Base-by-base conservation (phyloP, 2,797 vertebrate genomes). In the Cyprinella venusta region DNA sequence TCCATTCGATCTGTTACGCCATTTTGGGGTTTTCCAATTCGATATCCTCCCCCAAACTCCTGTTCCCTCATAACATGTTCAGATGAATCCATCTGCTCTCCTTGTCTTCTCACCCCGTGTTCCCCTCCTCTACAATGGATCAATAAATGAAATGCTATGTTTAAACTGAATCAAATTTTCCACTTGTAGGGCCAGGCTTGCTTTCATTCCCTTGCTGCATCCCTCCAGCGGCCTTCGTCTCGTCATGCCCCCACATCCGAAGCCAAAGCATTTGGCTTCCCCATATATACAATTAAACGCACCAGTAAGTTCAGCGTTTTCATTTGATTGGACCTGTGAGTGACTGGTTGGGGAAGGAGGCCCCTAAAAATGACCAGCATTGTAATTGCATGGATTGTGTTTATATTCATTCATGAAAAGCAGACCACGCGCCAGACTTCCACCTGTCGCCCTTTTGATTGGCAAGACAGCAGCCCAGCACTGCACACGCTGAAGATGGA, bases 341-440 rank as follows among this genome's bases (percentile, higher is more conserved):
- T 91, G 92, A 88, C 87, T 81, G 80, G 88, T 89, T 76, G 74
- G 61, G 79, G 18, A 26, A 81, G 75, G 48, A 64, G 67, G 75
- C 61, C 69, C 69, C 76, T 93, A 94, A 93, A 94, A 95, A 93
- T 94, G 94, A 95, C 93, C 94, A 90, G 86, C 88, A 70, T 81
- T 82, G 92, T 95, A 96, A 96, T 96, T 95, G 93, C 92, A 92
- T 92, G 86, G 48, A 94, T 93, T 96, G 96, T 96, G 95, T 97
- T 96, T 97, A 97, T 96, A 98, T 98, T 98, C 96, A 97, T 97
- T 97, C 96, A 95, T 96, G 95, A 96, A 96, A 97, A 90, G 90
- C 92, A 94, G 95, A 91, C 84, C 89, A 93, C 91, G 87, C 90
- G 91, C 96, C 95, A 95, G 93, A 93, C 95, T 96, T 96, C 96